A percentile compares a stretch with the other conserved stretches of the same genome.
These are phyloP conservation scores for Xenopus petersii DNA, from an alignment of 2,797 vertebrate genomes.

Conservation along the genomic window DNA sequence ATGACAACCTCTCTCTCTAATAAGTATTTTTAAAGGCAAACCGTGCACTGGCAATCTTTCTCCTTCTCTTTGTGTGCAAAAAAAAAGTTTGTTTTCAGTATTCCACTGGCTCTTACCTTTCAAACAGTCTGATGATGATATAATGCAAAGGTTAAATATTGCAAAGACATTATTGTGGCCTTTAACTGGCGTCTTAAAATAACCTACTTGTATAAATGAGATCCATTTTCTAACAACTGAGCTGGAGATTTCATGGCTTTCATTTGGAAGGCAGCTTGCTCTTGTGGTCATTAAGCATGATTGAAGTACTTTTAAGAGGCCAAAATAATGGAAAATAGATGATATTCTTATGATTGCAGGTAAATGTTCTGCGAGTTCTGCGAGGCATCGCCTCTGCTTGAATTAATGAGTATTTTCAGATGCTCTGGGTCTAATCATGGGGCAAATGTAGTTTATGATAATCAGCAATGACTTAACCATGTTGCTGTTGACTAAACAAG, in stretches of 20 bases:
- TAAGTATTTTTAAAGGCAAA: no score
- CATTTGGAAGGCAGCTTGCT: slow-evolving; percentile 19
- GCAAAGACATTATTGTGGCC: slow-evolving; percentile 25
- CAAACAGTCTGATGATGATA: background rate
- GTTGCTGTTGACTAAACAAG: background rate
- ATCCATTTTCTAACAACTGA: slow-evolving; percentile 21
- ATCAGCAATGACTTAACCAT: background rate
- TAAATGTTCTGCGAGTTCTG: slow-evolving; percentile 3
- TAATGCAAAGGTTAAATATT: slow-evolving; percentile 31
- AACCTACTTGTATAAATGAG: slow-evolving; percentile 30
- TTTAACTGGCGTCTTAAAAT: slow-evolving; percentile 35
- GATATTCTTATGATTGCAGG: slow-evolving; percentile 35
- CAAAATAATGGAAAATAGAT: slow-evolving; percentile 20
- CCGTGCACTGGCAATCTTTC: no score
- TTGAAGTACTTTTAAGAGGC: slow-evolving; percentile 35
- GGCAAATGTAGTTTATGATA: background rate
- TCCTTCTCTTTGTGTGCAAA: no score
- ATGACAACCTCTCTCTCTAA: no score
- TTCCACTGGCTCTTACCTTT: background rate
- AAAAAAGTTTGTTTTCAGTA: background rate
- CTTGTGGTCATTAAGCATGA: slow-evolving; percentile 36
- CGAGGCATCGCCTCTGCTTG: slow-evolving; percentile 3
- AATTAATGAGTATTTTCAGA: slow-evolving; percentile 20
- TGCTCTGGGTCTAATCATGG: slow-evolving; percentile 5
- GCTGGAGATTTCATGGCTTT: slow-evolving; percentile 25